Evolutionary conservation across 2,797 vertebrate genomes (phyloP).

Genomic region (Sebastes vulpes): DNA sequence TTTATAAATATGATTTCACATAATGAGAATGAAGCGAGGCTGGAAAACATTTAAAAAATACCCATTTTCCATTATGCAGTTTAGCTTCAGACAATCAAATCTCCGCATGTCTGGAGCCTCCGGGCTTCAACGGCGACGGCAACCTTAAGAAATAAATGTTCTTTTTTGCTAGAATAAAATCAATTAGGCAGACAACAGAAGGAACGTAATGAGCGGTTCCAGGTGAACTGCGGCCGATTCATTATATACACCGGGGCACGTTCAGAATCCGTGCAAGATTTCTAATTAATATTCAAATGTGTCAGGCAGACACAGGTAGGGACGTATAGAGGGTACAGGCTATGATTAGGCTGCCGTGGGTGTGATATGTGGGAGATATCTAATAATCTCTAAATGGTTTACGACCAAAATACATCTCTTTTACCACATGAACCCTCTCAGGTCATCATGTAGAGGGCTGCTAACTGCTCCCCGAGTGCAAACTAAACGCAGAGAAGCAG

Average conservation of each 20-base stretch:
- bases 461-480: neutral
- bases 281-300: constrained; percentile 39
- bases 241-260: neutral
- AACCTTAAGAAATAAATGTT: constrained; percentile 15
- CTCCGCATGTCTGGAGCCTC: constrained; percentile 1
- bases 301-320: constrained; percentile 10
- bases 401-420: neutral
- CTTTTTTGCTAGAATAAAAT: constrained; percentile 27
- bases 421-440: neutral
- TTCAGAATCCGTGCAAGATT: neutral
- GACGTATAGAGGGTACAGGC: constrained; percentile 23
- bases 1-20: neutral
- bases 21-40: neutral
- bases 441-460: neutral
- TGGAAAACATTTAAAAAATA: neutral
- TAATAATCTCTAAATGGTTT: neutral
- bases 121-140: neutral
- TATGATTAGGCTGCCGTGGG: constrained; percentile 23
- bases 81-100: constrained; percentile 28
- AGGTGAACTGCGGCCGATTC: constrained; percentile 1
- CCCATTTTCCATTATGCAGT: constrained; percentile 7
- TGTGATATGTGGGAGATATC: neutral
- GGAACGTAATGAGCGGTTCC: constrained; percentile 4
- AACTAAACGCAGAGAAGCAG: neutral
- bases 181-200: constrained; percentile 35